These are phyloP conservation scores for Halichoerus grypus DNA, from an alignment of 2,113 vertebrate species.

Conservation along the genomic window DNA sequence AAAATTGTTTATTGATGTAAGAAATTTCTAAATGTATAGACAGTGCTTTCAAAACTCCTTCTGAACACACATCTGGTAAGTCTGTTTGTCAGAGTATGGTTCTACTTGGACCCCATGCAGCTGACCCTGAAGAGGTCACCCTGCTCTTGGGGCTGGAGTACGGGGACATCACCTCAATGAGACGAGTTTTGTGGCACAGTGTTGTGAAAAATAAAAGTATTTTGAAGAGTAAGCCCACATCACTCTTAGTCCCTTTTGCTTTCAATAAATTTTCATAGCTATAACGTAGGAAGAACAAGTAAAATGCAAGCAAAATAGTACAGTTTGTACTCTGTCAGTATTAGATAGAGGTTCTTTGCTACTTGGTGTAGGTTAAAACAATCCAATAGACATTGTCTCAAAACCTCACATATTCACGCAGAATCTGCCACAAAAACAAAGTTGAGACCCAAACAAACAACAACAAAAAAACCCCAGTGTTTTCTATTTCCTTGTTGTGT, in stretches of 20 bases:
- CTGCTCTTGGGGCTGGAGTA: background rate
- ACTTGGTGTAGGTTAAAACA: background rate
- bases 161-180: background rate
- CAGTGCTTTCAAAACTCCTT: background rate
- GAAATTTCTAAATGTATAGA: constrained; percentile 24
- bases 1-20: background rate
- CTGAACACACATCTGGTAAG: background rate
- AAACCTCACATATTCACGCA: background rate
- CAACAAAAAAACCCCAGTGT: background rate
- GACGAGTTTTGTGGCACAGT: background rate
- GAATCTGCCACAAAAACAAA: constrained; percentile 7
- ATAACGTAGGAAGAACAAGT: background rate
- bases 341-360: background rate
- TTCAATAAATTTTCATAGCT: background rate
- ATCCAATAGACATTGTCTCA: background rate
- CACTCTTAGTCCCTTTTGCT: background rate
- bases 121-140: background rate
- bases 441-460: background rate
- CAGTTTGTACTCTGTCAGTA: background rate
- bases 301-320: background rate
- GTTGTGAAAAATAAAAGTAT: constrained; percentile 51
- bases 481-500: constrained; percentile 25
- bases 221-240: background rate
- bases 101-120: background rate
- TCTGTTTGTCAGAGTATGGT: background rate